Base-by-base conservation (phyloP, 23 tunicate genomes). In the Halocynthia roretzi region DNA sequence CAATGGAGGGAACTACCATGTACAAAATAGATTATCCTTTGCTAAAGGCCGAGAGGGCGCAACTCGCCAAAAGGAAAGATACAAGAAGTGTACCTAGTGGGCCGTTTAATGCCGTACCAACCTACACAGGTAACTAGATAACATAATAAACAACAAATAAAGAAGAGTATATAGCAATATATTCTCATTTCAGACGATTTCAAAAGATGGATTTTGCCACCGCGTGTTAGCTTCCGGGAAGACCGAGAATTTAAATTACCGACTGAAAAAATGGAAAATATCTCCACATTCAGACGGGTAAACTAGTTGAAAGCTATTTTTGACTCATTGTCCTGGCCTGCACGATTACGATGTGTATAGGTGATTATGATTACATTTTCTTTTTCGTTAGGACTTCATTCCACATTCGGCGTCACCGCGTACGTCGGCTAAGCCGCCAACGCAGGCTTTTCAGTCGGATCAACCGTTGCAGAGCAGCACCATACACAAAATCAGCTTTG, bases 1-100 rank as follows among this genome's bases (percentile, higher is more conserved):
- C 88, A 7, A 89, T 89, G 96, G 88, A 89, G 22, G 96, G 88
- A 7, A 80, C 70, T n/a, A 89, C 85, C 55, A 75, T 84, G 76
- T 89, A 89, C 80, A 71, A 73, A 23, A 88, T 75, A 74, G 96
- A 89, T 70, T 89, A 89, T 75, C 88, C 96, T 7, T 75, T 73
- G 6, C 82, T 84, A 23, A 80, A 80, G 51, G 68, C 82, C 7
- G 88, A 73, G 7, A 80, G 77, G 17, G 53, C 81, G 5, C 85
- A 84, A 53, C 75, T 83, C 56, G 85, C 85, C 19, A 80, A 80
- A 62, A 75, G 85, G 54, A 78, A 67, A 50, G 96, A 89, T 61
- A 58, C 77, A 7, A 75, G 96, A 60, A 80, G 54, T 17, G 18
- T 84, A 48, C 88, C 96, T 7, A 53, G 56, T 5, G 85, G 61